Base-by-base conservation (phyloP, 2,888 invertebrate species). In the Matsumyia berberina region DNA sequence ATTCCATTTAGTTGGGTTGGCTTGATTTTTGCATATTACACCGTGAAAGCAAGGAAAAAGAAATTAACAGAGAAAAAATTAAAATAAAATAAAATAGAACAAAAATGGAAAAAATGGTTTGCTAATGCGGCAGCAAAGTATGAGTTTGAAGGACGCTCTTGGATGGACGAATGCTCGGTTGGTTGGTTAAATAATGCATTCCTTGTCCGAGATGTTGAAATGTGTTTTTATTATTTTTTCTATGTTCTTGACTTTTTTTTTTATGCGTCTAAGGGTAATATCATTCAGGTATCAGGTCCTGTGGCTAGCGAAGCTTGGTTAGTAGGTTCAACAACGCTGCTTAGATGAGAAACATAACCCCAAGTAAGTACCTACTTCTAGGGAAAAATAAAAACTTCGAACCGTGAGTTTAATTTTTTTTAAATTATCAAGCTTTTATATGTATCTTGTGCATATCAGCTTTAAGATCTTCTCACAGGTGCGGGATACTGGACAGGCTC, bases 61-160 rank as follows among this genome's bases (percentile, higher is more conserved):
- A 64, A 76, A 70, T 70, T 64, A 81, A 64, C 44, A 70, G 55
- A 72, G 12, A 49, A 57, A 53, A 35, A 66, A n/a, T n/a, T n/a
- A n/a, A n/a, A n/a, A n/a, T n/a, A n/a, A 33, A 64, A 55, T 29
- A 51, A 44, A 62, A 64, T 42, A 53, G 60, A 67, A 77, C 19
- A 39, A 19, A 49, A 58, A 35, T 17, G 42, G 33, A 33, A 44
- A 57, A 79, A 64, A 51, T 49, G 29, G 46, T 53, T 60, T 39
- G 66, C 58, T 67, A 62, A 62, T 60, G 66, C 53, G 12, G 42
- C 8, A 19, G 19, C 7, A 60, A 46, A 73, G 64, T 66, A 73
- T 79, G 80, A 74, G 60, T 57, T 74, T 80, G 74, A 80, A 80
- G 74, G 80, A 80, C 73, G 74, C 58, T 69, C 67, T 79, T 64